Conservation (phyloP, 2,888 invertebrate genomes). For the Brachyopa scutellaris region DNA sequence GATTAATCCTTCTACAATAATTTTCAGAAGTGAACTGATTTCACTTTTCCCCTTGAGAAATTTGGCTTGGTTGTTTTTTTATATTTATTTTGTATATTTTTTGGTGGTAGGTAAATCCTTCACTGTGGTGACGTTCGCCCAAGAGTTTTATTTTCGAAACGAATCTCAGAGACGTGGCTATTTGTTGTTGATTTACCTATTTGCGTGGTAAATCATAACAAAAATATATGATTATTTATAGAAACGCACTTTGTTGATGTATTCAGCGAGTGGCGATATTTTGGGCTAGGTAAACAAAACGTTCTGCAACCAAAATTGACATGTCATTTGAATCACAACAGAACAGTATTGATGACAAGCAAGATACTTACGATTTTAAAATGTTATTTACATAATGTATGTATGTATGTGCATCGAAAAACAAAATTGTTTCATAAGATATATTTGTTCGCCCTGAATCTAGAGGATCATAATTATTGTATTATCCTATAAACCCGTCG, state of each 20-base stretch:
- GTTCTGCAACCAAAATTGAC: too few species aligned
- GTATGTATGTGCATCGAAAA: too few species aligned
- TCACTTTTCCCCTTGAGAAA: conserved; percentile 12
- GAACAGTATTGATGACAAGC: neutral
- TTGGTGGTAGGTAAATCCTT: conserved; percentile 41
- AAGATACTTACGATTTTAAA: too few species aligned
- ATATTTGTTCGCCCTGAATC: too few species aligned
- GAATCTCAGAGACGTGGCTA: conserved; percentile 19
- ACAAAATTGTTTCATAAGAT: too few species aligned
- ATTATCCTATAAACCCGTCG: too few species aligned
- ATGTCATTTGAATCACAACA: too few species aligned
- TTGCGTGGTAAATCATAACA: conserved; percentile 52
- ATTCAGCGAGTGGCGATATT: conserved; percentile 14
- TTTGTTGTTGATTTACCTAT: conserved; percentile 30
- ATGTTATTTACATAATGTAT: too few species aligned
- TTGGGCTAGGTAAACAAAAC: conserved; percentile 42
- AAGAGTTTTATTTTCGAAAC: conserved; percentile 52
- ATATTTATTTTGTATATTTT: too few species aligned
- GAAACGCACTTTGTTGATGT: conserved; percentile 53
- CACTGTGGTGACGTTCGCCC: conserved; percentile 52
- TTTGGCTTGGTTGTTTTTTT: conserved; percentile 1
- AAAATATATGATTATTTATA: conserved; percentile 45
- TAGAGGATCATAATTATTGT: too few species aligned
- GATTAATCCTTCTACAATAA: conserved; percentile 18
- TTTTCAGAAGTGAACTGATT: conserved; percentile 23